Evolutionary conservation across 2,797 vertebrate genomes (phyloP), one percentile per base, ranked within the genome.

Genomic region (Clarias pachynema): DNA sequence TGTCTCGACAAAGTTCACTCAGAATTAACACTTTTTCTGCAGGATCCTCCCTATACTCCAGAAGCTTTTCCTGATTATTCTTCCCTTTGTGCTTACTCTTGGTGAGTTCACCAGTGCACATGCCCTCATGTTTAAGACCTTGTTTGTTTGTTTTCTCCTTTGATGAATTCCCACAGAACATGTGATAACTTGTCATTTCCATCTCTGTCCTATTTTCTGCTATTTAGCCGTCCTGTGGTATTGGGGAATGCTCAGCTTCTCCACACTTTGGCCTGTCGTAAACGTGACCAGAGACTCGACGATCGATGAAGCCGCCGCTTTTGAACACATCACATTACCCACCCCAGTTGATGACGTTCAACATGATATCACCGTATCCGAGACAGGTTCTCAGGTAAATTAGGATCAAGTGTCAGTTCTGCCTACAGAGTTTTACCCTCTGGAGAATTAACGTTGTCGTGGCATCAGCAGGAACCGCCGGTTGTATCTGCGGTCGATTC

Each of bases 11-110:
- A 14, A 49, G 2, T 49, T 49, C 44, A 12, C 44, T 49, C 44
- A 49, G 10, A 49, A 14, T 26, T 63, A 14, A 65, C 62, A 68
- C 15, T 20, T 22, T 89, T 75, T 83, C 84, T 93, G 70, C 56
- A 63, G 73, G 26, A 59, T 70, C 65, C 8, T 44, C 7, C 85
- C 63, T 49, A 56, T 82, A 56, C 29, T 82, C 20, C 80, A 82
- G 29, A 82, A 57, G 59, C 80, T 82, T 60, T 86, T 80, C 53
- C 24, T 83, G 83, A 59, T 75, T 37, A n/a, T 80, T 70, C 80
- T 82, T 82, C 80, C 80, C 49, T 82, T 82, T 70, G 31, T 82
- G 20, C 80, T 82, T n/a, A 10, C 80, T 3, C 9, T 70, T 56
- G 80, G 80, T 82, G 22, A 70, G 79, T 56, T 75, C 49, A n/a